Percentiles rank a stretch among this genome's conserved stretches.
phyloP scores from a whole-genome alignment of 64 coral and sea anemone species.

The Hydrozoanthus tunicans region DNA sequence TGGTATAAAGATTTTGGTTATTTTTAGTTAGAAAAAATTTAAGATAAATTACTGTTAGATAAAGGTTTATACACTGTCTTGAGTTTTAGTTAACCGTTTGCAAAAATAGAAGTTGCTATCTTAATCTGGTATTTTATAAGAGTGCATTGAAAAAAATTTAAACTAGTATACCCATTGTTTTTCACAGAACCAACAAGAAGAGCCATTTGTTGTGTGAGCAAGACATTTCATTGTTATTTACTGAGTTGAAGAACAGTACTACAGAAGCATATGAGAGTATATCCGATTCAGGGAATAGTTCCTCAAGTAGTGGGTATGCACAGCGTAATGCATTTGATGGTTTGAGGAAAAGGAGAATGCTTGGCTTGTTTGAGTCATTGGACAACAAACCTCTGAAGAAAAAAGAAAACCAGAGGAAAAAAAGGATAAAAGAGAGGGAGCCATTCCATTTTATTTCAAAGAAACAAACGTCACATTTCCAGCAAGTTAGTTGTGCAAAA shows the following conservation, averaged over 20 bases:
- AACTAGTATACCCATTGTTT: neutral
- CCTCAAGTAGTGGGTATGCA: neutral
- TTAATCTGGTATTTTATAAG: neutral
- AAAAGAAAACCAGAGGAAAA: neutral
- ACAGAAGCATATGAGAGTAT: neutral
- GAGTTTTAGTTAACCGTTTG: no score
- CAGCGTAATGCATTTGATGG: neutral
- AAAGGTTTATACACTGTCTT: no score
- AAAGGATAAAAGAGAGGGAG: slow-evolving; percentile 50
- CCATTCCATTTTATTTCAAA: slow-evolving; percentile 54
- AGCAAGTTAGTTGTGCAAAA: slow-evolving; percentile 23
- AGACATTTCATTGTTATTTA: slow-evolving; percentile 2
- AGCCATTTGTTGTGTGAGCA: neutral
- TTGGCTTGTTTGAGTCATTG: slow-evolving; percentile 15
- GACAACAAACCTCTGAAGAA: neutral
- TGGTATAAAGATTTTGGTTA: no score
- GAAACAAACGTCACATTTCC: neutral
- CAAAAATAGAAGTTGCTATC: no score
- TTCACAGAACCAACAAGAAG: slow-evolving; percentile 31
- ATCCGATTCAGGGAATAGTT: neutral
- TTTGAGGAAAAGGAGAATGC: slow-evolving; percentile 24
- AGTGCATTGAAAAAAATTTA: neutral
- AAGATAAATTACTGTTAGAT: no score
- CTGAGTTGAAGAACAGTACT: neutral
- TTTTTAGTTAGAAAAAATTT: no score